Conservation (phyloP, 2,797 vertebrate genomes). For the Rhodeus uyekii region DNA sequence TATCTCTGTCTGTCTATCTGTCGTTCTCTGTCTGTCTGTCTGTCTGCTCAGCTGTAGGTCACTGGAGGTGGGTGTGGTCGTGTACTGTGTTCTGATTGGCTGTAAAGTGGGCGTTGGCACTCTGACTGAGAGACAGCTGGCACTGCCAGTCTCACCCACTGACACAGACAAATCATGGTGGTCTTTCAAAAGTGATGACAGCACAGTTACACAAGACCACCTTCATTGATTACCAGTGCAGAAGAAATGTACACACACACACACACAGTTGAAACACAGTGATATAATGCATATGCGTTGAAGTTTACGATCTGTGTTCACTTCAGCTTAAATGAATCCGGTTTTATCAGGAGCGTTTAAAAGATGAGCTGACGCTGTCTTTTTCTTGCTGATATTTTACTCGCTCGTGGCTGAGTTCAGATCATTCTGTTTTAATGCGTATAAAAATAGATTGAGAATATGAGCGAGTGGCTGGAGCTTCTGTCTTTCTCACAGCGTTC, state of each 20-base stretch:
- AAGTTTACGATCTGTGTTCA: neutral
- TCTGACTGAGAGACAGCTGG: conserved; percentile 33
- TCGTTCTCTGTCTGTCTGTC: neutral
- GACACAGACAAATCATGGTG: neutral
- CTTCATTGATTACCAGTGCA: conserved; percentile 2
- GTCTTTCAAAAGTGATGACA: conserved; percentile 20
- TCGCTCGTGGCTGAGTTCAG: neutral
- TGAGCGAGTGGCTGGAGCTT: neutral
- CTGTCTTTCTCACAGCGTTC: neutral
- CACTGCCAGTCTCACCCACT: neutral
- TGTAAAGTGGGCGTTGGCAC: conserved; percentile 10
- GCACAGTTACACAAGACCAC: conserved; percentile 37
- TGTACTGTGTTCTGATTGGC: conserved; percentile 43
- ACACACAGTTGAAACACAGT: neutral
- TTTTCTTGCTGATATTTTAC: neutral
- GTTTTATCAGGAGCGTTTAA: neutral
- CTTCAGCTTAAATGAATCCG: conserved; percentile 6
- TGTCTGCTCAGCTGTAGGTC: neutral
- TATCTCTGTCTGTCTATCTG: no score
- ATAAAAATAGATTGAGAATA: conserved; percentile 10
- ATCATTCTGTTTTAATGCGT: neutral
- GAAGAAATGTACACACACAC: conserved; percentile 2
- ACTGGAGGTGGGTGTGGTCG: conserved; percentile 1
- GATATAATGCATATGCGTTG: neutral
- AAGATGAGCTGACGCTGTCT: neutral